phyloP scores from a whole-genome alignment of 2,797 vertebrate genomes.

The Crotalus adamanteus region DNA sequence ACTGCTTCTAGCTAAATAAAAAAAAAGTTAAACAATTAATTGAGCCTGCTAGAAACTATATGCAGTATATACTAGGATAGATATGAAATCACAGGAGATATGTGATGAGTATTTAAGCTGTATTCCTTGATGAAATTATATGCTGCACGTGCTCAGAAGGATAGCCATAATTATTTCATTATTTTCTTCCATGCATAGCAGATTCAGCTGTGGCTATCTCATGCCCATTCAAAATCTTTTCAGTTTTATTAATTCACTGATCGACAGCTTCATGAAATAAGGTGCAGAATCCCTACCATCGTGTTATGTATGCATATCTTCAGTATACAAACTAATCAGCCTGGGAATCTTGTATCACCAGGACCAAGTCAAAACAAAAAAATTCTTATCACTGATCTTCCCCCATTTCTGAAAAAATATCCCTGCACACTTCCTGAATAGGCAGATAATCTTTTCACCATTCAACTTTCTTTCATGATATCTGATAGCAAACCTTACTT shows the following conservation, averaged over 20 bases:
- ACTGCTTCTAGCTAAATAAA: neutral
- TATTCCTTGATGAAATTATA: neutral
- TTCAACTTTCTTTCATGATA: neutral
- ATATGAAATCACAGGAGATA: neutral
- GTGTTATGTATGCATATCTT: neutral
- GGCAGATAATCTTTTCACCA: neutral
- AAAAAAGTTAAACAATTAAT: neutral
- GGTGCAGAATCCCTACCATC: neutral
- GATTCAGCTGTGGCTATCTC: neutral
- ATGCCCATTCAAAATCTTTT: neutral
- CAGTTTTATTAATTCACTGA: neutral
- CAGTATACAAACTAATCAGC: neutral
- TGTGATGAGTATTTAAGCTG: neutral
- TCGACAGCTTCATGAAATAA: neutral
- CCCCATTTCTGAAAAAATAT: neutral
- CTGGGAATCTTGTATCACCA: neutral
- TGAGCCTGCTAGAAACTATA: neutral
- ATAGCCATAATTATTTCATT: neutral
- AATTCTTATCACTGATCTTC: no score
- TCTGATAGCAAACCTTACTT: neutral
- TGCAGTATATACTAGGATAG: neutral
- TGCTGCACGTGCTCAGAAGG: neutral
- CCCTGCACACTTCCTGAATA: neutral
- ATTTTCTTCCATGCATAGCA: neutral
- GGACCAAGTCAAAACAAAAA: neutral